These are phyloP conservation scores for Dendronephthya gigantea DNA, from an alignment of 64 coral and sea anemone genomes.

Conservation along the genomic window DNA sequence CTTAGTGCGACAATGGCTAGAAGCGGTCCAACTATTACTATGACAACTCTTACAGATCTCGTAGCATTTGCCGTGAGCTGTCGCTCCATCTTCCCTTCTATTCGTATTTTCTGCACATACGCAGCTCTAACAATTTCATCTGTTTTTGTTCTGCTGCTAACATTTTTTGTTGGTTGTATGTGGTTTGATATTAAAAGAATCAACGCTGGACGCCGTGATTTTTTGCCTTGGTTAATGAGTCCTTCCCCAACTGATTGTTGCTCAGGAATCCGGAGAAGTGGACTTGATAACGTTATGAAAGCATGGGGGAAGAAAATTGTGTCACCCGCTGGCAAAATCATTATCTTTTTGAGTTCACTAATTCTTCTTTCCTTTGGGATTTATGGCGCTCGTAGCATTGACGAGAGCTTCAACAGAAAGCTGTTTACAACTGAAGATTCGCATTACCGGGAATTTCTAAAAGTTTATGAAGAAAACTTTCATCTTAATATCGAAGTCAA, in stretches of 20 bases:
- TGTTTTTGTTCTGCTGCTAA: neutral
- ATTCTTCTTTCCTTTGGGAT: conserved; percentile 25
- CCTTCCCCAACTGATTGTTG: neutral
- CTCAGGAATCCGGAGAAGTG: neutral
- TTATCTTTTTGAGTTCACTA: conserved; percentile 29
- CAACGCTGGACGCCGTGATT: neutral
- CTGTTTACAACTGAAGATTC: conserved; percentile 35
- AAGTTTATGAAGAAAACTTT: conserved; percentile 33
- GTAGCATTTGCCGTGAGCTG: neutral
- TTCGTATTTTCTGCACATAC: neutral
- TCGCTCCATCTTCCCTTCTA: neutral
- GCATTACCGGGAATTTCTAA: conserved; percentile 21
- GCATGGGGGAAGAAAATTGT: conserved; percentile 7
- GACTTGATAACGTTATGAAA: neutral
- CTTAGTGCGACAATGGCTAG: neutral
- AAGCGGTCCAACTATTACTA: neutral
- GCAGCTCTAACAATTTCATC: neutral
- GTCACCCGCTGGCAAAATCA: neutral
- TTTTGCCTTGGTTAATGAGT: too few species aligned
- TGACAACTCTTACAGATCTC: neutral
- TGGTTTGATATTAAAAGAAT: neutral
- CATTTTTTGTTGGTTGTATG: neutral
- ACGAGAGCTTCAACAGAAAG: conserved; percentile 35
- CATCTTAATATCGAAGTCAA: conserved; percentile 23
- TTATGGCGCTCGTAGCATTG: conserved; percentile 26